These are phyloP conservation scores for Isoperla grammatica DNA, from an alignment of 2,888 invertebrate genomes.

Conservation along the genomic window DNA sequence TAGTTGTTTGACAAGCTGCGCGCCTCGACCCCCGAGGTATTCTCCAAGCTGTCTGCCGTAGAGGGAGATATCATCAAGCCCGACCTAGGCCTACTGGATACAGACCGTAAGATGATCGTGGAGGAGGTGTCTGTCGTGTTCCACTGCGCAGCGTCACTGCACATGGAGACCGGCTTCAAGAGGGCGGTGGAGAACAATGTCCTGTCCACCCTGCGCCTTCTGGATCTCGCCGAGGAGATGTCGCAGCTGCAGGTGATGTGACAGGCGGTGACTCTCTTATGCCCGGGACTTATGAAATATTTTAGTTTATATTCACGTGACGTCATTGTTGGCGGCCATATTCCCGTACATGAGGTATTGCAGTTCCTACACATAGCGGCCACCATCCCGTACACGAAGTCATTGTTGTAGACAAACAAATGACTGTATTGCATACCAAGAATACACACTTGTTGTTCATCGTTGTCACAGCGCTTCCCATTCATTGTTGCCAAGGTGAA, in stretches of 20 bases:
- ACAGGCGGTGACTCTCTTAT: not conserved
- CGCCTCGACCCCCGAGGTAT: conserved; percentile 60
- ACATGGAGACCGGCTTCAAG: conserved; percentile 81
- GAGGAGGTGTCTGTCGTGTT: conserved; percentile 77
- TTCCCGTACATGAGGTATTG: no score
- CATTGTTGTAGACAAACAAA: no score
- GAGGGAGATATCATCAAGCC: conserved; percentile 64
- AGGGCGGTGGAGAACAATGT: conserved; percentile 90
- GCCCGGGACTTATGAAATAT: no score
- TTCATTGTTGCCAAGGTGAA: no score
- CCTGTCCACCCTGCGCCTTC: conserved; percentile 71
- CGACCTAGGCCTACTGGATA: conserved; percentile 56
- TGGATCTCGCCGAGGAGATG: conserved; percentile 72
- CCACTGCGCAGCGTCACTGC: conserved; percentile 91
- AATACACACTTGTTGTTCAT: no score
- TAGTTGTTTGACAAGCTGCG: conserved; percentile 68
- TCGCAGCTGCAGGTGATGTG: conserved; percentile 56
- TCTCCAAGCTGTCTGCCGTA: conserved; percentile 70
- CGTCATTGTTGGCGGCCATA: no score
- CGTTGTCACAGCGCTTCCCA: no score
- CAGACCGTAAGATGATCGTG: conserved; percentile 53
- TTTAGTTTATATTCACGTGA: no score
- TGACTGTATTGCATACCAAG: no score
- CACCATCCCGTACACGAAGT: no score
- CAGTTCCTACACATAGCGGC: no score